Evolutionary conservation across 2,113 vertebrate species (phyloP).

Genomic region (Macroglossus sobrinus): DNA sequence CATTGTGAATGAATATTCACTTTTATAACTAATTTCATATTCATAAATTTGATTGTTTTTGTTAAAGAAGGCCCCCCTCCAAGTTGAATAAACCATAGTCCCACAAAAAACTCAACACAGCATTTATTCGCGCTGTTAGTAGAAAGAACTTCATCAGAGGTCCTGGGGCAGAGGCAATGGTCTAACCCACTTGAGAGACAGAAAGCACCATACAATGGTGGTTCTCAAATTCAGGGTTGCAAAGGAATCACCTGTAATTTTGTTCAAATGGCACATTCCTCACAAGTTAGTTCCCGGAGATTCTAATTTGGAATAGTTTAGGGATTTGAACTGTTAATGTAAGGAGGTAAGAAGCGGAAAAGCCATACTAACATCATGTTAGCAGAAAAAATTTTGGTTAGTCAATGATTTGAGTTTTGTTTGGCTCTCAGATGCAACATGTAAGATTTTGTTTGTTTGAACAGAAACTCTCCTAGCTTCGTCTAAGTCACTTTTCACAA

Average conservation of each 20-base stretch:
- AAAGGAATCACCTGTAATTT: neutral
- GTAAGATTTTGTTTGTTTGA: slow-evolving; percentile 2
- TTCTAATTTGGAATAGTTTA: neutral
- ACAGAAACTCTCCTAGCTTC: neutral
- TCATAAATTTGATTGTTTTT: neutral
- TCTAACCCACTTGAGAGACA: neutral
- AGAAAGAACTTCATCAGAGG: neutral
- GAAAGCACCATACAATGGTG: neutral
- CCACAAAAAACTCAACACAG: neutral
- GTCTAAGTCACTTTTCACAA: neutral
- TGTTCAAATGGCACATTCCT: neutral
- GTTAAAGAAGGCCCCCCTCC: neutral
- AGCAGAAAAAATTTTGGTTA: neutral
- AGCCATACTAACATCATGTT: neutral
- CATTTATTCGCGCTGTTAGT: neutral
- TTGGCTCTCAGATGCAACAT: neutral
- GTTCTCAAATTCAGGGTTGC: neutral
- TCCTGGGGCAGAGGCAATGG: neutral
- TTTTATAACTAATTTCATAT: neutral
- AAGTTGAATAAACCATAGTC: neutral
- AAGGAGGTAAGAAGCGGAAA: neutral
- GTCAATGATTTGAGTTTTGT: neutral
- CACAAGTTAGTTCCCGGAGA: neutral
- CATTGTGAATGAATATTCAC: neutral
- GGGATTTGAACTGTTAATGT: neutral